Percentiles rank a stretch among this genome's conserved stretches.
phyloP scores from a whole-genome alignment of 2,113 vertebrate species.

The Planiliza haematocheilus region DNA sequence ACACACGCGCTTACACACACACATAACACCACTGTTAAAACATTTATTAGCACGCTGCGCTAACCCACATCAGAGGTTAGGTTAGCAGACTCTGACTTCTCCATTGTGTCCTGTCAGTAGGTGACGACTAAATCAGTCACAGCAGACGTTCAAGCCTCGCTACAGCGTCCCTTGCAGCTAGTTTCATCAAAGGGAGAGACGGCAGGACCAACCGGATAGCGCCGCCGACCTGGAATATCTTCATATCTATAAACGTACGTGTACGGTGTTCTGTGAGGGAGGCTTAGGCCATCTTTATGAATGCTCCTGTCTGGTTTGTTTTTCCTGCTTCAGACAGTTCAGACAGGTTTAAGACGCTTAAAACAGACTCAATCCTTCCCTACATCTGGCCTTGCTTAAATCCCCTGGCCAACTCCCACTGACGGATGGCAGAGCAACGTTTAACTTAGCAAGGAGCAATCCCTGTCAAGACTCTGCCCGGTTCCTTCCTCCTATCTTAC shows the following conservation, averaged over 20 bases:
- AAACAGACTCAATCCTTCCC: slow-evolving; percentile 71
- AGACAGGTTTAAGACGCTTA: slow-evolving; percentile 80
- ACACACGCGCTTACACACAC: slow-evolving; percentile 39
- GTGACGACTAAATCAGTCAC: slow-evolving; percentile 70
- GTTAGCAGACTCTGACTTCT: slow-evolving; percentile 59
- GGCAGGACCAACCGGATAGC: slow-evolving; percentile 13
- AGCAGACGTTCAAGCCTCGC: slow-evolving; percentile 45
- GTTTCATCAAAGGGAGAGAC: slow-evolving; percentile 55
- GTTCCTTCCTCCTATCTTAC: slow-evolving; percentile 33
- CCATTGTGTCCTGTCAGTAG: slow-evolving; percentile 58
- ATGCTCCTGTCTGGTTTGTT: slow-evolving; percentile 37
- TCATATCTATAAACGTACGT: slow-evolving; percentile 35
- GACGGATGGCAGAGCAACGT: slow-evolving; percentile 33
- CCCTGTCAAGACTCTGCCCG: slow-evolving; percentile 26
- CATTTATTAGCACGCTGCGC: slow-evolving; percentile 69
- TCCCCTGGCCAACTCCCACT: slow-evolving; percentile 54
- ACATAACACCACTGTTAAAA: slow-evolving; percentile 61
- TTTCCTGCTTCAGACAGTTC: slow-evolving; percentile 60
- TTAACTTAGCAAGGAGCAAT: slow-evolving; percentile 55
- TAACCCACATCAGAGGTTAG: slow-evolving; percentile 62
- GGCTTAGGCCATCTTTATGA: slow-evolving; percentile 13
- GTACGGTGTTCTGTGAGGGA: not conserved
- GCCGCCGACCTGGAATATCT: slow-evolving; percentile 33
- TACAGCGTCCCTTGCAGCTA: slow-evolving; percentile 49
- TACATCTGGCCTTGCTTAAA: slow-evolving; percentile 75